Conservation (phyloP, 2,113 vertebrate species). For the Myrmophylax atrothorax region DNA sequence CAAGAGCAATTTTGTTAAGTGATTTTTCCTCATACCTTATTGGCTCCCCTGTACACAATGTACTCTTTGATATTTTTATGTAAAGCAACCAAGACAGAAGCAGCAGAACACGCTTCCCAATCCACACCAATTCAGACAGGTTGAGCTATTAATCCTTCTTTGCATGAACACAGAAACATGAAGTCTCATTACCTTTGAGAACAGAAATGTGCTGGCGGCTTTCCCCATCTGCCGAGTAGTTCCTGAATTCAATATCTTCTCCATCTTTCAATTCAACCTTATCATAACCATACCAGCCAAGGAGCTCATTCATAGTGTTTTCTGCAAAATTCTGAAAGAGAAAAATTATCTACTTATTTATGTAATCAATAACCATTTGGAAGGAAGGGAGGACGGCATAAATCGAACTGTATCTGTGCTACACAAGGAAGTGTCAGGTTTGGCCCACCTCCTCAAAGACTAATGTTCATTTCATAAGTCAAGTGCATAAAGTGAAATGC, state of each 20-base stretch:
- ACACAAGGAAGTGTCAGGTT: slow-evolving; percentile 44
- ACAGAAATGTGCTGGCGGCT: slow-evolving; percentile 96
- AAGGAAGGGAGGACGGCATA: slow-evolving; percentile 67
- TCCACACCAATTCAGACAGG: slow-evolving; percentile 26
- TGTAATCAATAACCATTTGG: slow-evolving; percentile 77
- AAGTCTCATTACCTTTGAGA: slow-evolving; percentile 91
- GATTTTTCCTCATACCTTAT: not conserved
- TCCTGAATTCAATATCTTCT: slow-evolving; percentile 95
- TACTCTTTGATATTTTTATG: not conserved
- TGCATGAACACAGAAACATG: slow-evolving; percentile 60
- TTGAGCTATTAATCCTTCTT: slow-evolving; percentile 63
- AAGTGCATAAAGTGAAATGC: slow-evolving; percentile 66
- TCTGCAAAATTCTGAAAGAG: slow-evolving; percentile 96
- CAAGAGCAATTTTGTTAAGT: slow-evolving; percentile 1
- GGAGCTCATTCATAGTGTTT: slow-evolving; percentile 99
- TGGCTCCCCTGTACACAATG: slow-evolving; percentile 10
- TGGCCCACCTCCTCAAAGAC: slow-evolving; percentile 61
- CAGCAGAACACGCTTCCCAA: slow-evolving; percentile 44
- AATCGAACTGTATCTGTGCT: slow-evolving; percentile 66
- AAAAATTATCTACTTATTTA: slow-evolving; percentile 77
- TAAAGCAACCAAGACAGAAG: slow-evolving; percentile 41
- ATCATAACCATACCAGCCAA: slow-evolving; percentile 99
- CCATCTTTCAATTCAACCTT: slow-evolving; percentile 98
- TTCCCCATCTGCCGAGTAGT: slow-evolving; percentile 89
- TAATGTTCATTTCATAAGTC: slow-evolving; percentile 69